A percentile compares a stretch with the other conserved stretches of the same genome.
Evolutionary conservation across 2,888 invertebrate species (phyloP).

Genomic region (Orchesella flavescens): DNA sequence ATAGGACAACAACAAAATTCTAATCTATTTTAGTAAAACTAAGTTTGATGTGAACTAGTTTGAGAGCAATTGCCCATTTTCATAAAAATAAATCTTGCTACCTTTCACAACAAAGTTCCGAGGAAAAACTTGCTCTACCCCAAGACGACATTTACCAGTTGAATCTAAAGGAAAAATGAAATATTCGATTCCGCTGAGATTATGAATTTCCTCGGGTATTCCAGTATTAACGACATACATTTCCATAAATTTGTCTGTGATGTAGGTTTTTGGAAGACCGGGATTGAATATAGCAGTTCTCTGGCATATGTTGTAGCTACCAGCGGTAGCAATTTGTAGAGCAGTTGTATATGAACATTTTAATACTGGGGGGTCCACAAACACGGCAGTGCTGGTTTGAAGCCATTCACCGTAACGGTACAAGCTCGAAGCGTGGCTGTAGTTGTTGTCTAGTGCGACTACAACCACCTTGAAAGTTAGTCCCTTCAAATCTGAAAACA

Average conservation of each 20-base stretch:
- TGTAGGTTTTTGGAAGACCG: slow-evolving; percentile 19
- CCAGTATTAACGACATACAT: slow-evolving; percentile 31
- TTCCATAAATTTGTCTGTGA: slow-evolving; percentile 41
- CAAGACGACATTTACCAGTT: not conserved
- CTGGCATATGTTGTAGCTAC: slow-evolving; percentile 27
- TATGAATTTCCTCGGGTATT: not conserved
- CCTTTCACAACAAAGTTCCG: slow-evolving; percentile 5
- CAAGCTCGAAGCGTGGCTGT: not conserved
- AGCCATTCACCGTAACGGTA: slow-evolving; percentile 27
- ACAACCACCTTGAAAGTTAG: slow-evolving; percentile 26
- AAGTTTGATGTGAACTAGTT: not conserved
- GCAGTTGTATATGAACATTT: slow-evolving; percentile 33
- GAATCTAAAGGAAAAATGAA: not conserved
- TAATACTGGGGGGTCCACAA: slow-evolving; percentile 49
- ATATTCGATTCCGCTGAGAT: not conserved
- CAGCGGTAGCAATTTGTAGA: slow-evolving; percentile 25
- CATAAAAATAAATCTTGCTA: slow-evolving; percentile 42
- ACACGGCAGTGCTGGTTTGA: slow-evolving; percentile 1
- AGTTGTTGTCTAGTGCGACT: slow-evolving; percentile 30
- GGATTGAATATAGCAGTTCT: slow-evolving; percentile 27
- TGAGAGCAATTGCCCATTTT: not conserved
- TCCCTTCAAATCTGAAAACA: slow-evolving; percentile 28
- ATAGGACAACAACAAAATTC: too few relatives aligned
- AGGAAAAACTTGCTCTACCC: slow-evolving; percentile 3
- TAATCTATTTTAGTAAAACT: too few relatives aligned